Conservation (phyloP, 2,888 invertebrate species). For the Subacronicta megacephala region DNA sequence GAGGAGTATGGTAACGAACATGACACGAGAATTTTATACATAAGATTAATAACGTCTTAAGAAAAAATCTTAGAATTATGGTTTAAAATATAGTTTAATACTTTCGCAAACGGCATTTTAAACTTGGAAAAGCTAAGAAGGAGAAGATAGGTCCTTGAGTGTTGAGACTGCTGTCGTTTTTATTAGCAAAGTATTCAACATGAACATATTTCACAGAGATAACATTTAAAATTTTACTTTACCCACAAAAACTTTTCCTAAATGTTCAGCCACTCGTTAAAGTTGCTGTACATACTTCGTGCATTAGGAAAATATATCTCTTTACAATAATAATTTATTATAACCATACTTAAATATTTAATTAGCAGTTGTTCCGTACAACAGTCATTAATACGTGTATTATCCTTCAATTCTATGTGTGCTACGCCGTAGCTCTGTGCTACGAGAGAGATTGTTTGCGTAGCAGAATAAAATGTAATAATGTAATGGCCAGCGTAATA, state of each 20-base stretch:
- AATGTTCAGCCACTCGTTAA: conserved; percentile 54
- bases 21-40: no score
- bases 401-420: conserved; percentile 24
- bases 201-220: conserved; percentile 49
- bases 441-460: conserved; percentile 36
- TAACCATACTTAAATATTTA: conserved; percentile 54
- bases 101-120: no score
- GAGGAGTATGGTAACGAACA: no score
- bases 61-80: no score
- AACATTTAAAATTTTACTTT: conserved; percentile 44
- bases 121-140: conserved; percentile 12
- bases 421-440: conserved; percentile 58
- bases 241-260: conserved; percentile 59
- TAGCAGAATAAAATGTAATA: conserved; percentile 32
- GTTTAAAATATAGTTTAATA: no score
- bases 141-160: no score
- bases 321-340: conserved; percentile 59
- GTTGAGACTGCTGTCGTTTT: no score
- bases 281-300: no score
- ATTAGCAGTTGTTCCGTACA: conserved; percentile 42
- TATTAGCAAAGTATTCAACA: no score
- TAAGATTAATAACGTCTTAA: no score
- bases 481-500: conserved; percentile 9
- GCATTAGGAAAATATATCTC: conserved; percentile 58
- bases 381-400: conserved; percentile 22